Percentiles rank a stretch among this genome's conserved stretches.
These are phyloP conservation scores for Drosophila leonis DNA, from an alignment of 2,888 invertebrate genomes.

Conservation along the genomic window DNA sequence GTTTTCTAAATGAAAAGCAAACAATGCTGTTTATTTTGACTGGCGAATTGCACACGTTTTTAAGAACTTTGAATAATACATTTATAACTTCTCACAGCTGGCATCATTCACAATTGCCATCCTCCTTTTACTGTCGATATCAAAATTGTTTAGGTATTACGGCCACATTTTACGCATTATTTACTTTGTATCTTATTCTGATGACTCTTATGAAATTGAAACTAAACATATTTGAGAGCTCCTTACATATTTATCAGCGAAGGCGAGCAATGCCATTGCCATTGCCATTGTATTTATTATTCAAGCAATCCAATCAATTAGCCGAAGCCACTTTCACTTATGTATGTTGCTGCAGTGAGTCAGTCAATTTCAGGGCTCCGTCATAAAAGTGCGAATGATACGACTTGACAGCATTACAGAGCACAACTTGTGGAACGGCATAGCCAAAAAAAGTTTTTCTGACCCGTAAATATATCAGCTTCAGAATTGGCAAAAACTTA, in stretches of 20 bases:
- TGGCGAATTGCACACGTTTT: not conserved
- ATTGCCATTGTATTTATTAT: slow-evolving; percentile 9
- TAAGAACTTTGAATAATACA: not conserved
- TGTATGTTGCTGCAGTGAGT: slow-evolving; percentile 27
- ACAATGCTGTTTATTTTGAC: not conserved
- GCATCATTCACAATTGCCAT: not conserved
- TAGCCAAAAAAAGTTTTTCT: slow-evolving; percentile 14
- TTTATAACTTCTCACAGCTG: not conserved
- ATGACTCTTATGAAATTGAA: not conserved
- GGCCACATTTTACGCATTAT: too few species aligned
- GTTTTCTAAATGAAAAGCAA: not conserved
- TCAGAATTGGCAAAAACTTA: slow-evolving; percentile 1
- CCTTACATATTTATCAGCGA: not conserved
- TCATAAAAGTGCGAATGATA: slow-evolving; percentile 19
- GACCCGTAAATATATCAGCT: not conserved
- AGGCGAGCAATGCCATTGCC: not conserved
- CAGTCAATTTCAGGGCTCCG: slow-evolving; percentile 52
- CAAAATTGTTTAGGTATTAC: too few species aligned
- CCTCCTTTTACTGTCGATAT: too few species aligned
- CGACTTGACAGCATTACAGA: slow-evolving; percentile 51
- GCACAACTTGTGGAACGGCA: slow-evolving; percentile 44
- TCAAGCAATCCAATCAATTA: slow-evolving; percentile 61
- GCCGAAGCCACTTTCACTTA: slow-evolving; percentile 45
- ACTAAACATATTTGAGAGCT: not conserved
- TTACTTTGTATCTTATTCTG: not conserved